Evolutionary conservation across 2,113 vertebrate species (phyloP).

Genomic region (Nansenia antarctica): DNA sequence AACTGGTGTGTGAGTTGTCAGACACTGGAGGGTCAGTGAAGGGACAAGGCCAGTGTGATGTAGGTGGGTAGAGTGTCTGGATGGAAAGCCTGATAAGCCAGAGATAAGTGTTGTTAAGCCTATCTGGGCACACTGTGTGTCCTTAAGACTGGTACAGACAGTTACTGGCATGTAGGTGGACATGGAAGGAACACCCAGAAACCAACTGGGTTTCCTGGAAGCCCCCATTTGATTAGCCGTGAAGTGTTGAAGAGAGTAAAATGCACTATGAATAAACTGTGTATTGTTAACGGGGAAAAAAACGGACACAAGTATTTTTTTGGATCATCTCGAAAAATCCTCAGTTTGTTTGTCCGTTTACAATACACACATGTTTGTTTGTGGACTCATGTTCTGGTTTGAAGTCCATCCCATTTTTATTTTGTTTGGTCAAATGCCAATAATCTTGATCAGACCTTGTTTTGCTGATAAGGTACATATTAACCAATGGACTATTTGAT

Average conservation of each 20-base stretch:
- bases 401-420: neutral
- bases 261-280: too few species aligned
- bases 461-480: neutral
- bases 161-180: neutral
- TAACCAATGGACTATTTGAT: too few species aligned
- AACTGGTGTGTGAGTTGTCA: neutral
- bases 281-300: too few species aligned
- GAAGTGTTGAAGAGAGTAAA: too few species aligned
- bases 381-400: neutral
- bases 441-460: neutral
- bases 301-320: too few species aligned
- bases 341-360: too few species aligned
- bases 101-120: slow-evolving; percentile 1
- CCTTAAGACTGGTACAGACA: slow-evolving; percentile 10
- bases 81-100: slow-evolving; percentile 22
- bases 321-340: too few species aligned
- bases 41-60: slow-evolving; percentile 23
- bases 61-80: neutral
- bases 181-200: neutral
- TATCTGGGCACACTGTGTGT: slow-evolving; percentile 17
- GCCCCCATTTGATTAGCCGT: too few species aligned
- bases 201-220: neutral
- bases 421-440: neutral
- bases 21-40: slow-evolving; percentile 17
- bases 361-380: neutral